These are phyloP conservation scores for Pelosia muscerda DNA, from an alignment of 2,888 invertebrate genomes.

Conservation along the genomic window DNA sequence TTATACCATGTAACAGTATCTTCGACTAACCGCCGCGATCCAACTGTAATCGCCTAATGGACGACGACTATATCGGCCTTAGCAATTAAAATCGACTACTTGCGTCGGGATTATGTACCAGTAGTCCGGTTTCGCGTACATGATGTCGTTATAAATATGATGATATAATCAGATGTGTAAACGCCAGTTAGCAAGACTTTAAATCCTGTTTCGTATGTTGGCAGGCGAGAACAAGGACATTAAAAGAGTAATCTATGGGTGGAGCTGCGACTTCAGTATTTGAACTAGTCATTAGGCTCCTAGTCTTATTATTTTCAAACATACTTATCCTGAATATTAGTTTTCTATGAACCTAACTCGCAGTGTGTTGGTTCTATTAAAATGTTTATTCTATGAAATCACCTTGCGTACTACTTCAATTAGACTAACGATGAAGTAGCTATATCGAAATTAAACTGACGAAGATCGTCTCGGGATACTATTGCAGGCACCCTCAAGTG, in stretches of 20 bases:
- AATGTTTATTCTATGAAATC: too few relatives aligned
- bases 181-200: slow-evolving; percentile 25
- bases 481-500: too few relatives aligned
- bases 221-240: slow-evolving; percentile 14
- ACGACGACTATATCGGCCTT: slow-evolving; percentile 23
- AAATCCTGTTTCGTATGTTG: slow-evolving; percentile 17
- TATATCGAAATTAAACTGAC: not conserved
- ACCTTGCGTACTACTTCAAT: not conserved
- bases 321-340: not conserved
- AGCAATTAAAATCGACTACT: slow-evolving; percentile 44
- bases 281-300: not conserved
- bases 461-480: too few relatives aligned
- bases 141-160: slow-evolving; percentile 23
- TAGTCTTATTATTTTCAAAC: not conserved
- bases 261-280: not conserved
- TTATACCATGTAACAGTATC: not conserved
- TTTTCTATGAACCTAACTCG: not conserved
- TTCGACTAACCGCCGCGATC: slow-evolving; percentile 22
- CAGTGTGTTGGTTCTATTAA: not conserved
- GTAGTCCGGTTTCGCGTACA: slow-evolving; percentile 16
- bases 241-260: slow-evolving; percentile 13
- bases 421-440: not conserved
- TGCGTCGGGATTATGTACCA: slow-evolving; percentile 20
- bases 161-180: slow-evolving; percentile 25
- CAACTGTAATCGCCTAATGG: slow-evolving; percentile 24